These are phyloP conservation scores for Hyperopisus bebe DNA, from an alignment of 2,113 vertebrate genomes.

Conservation along the genomic window DNA sequence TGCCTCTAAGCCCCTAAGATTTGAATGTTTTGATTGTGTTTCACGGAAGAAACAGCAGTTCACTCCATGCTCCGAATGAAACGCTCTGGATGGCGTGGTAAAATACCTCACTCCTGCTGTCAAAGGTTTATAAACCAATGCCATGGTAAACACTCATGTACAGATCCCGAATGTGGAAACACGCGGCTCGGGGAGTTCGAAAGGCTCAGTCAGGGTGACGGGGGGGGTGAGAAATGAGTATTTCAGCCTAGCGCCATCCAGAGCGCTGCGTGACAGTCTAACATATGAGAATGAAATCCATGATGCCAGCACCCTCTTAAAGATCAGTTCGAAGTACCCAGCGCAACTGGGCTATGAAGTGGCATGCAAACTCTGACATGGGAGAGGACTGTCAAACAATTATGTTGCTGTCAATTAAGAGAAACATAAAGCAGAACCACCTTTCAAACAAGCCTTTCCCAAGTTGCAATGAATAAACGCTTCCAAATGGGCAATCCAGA, in stretches of 20 bases:
- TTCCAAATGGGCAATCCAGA: neutral
- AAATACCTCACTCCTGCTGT: neutral
- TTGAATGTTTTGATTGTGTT: neutral
- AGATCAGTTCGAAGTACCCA: neutral
- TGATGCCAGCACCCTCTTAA: neutral
- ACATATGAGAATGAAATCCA: neutral
- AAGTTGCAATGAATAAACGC: neutral
- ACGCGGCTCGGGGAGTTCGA: conserved; percentile 16
- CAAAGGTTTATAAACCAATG: neutral
- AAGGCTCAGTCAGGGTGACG: neutral
- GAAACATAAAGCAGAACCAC: neutral
- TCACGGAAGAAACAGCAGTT: neutral
- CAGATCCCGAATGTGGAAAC: conserved; percentile 26
- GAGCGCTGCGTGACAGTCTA: neutral
- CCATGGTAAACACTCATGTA: conserved; percentile 8
- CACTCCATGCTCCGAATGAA: neutral
- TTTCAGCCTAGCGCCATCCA: conserved; percentile 13
- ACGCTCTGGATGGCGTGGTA: neutral
- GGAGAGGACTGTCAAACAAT: neutral
- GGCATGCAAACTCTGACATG: neutral
- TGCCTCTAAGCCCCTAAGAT: neutral
- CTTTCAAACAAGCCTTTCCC: neutral
- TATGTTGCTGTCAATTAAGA: neutral
- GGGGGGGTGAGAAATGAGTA: neutral
- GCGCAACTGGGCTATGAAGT: neutral